phyloP scores from a whole-genome alignment of 2,888 invertebrate genomes.

The Caenorhabditis plicata region DNA sequence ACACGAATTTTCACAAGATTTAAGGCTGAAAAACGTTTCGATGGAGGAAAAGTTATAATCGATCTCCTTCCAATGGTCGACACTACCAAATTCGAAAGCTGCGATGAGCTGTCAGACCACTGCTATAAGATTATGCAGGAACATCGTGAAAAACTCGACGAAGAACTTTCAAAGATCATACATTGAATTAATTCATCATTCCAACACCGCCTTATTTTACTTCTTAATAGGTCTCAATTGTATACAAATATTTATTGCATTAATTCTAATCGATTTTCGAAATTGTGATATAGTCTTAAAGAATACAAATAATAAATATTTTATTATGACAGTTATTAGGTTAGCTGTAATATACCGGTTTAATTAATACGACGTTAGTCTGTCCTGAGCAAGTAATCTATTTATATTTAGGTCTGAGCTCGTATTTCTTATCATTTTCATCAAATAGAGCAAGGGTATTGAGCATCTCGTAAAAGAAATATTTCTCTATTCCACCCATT shows the following conservation, averaged over 20 bases:
- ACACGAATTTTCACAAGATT: slow-evolving; percentile 2
- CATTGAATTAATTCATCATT: slow-evolving; percentile 2
- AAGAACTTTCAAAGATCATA: slow-evolving; percentile 15
- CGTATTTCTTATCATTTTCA: slow-evolving; percentile 31
- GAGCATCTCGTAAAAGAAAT: slow-evolving; percentile 41
- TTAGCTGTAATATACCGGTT: background rate
- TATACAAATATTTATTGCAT: too few species aligned
- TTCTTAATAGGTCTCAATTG: too few species aligned
- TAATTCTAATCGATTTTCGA: too few species aligned
- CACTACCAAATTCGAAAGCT: slow-evolving; percentile 33
- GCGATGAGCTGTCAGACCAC: slow-evolving; percentile 45
- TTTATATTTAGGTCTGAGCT: slow-evolving; percentile 14
- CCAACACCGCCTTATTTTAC: background rate
- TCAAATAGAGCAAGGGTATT: slow-evolving; percentile 28
- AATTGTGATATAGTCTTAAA: too few species aligned
- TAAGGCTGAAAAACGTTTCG: slow-evolving; percentile 39
- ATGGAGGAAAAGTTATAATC: slow-evolving; percentile 34
- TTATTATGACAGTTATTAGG: background rate
- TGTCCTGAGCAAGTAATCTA: background rate
- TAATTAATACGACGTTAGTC: background rate
- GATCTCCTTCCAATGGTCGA: slow-evolving; percentile 46
- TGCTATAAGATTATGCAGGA: slow-evolving; percentile 41
- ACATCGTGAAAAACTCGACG: slow-evolving; percentile 27
- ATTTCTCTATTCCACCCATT: slow-evolving; percentile 18
- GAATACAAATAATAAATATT: too few species aligned